A percentile compares a stretch with the other conserved stretches of the same genome.
phyloP scores from a whole-genome alignment of 64 coral and sea anemone genomes.

The Actinia equina region DNA sequence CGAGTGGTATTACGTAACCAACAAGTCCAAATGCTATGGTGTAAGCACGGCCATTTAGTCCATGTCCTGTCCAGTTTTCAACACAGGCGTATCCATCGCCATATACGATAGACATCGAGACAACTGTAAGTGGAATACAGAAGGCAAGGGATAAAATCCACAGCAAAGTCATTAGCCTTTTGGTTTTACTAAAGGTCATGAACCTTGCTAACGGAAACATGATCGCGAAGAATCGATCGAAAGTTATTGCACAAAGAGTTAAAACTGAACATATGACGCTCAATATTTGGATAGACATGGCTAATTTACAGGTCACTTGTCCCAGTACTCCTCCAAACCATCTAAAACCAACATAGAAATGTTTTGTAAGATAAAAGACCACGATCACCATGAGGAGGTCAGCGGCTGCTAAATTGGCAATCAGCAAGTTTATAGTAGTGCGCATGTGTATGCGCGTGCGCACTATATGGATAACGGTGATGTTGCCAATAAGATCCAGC shows the following conservation, averaged over 20 bases:
- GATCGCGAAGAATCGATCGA: conserved; percentile 46
- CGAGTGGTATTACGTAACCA: conserved; percentile 28
- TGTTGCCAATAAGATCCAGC: conserved; percentile 35
- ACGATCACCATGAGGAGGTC: conserved; percentile 54
- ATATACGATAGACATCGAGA: neutral
- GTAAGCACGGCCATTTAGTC: conserved; percentile 1
- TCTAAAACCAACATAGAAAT: conserved; percentile 28
- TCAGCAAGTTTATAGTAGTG: conserved; percentile 38
- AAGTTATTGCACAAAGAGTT: conserved; percentile 28
- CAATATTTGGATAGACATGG: conserved; percentile 7
- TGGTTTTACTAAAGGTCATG: conserved; percentile 3
- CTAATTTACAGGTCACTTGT: conserved; percentile 37
- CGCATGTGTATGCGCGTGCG: conserved; percentile 38
- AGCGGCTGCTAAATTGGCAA: conserved; percentile 58
- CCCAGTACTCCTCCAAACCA: conserved; percentile 52
- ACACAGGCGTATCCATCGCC: conserved; percentile 12
- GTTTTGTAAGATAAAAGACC: conserved; percentile 26
- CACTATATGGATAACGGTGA: conserved; percentile 36
- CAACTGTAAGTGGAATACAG: conserved; percentile 17
- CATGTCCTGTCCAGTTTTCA: conserved; percentile 26
- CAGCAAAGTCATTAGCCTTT: conserved; percentile 2
- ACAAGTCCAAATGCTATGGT: conserved; percentile 8
- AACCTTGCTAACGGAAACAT: conserved; percentile 35
- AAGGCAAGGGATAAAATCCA: conserved; percentile 15
- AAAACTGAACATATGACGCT: conserved; percentile 24